phyloP scores from a whole-genome alignment of 2,888 invertebrate species.

The Ichneumoninae sp. region DNA sequence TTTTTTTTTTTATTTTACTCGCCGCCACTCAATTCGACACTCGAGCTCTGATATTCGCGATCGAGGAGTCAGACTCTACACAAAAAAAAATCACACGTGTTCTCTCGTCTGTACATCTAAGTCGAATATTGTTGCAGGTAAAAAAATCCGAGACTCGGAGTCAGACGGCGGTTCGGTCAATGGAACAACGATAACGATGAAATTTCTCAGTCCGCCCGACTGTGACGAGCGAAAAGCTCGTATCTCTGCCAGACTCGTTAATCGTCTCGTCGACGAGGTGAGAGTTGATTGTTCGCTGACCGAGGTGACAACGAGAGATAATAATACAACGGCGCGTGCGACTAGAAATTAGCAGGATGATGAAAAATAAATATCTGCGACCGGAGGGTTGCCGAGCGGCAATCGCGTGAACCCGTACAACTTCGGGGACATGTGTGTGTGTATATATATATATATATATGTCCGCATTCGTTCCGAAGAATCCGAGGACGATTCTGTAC shows the following conservation, averaged over 20 bases:
- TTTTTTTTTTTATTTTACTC: not conserved
- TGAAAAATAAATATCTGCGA: not conserved
- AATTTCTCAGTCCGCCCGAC: not conserved
- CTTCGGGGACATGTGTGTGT: not conserved
- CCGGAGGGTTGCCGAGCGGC: slow-evolving; percentile 4
- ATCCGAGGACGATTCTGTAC: not conserved
- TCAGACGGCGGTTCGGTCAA: slow-evolving; percentile 30
- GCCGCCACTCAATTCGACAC: slow-evolving; percentile 1
- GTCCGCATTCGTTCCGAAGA: not conserved
- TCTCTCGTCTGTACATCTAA: not conserved
- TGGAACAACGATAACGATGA: slow-evolving; percentile 47
- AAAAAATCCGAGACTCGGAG: not conserved
- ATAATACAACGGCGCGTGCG: not conserved
- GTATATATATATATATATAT: slow-evolving; percentile 3
- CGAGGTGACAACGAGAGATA: slow-evolving; percentile 17
- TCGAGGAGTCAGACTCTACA: not conserved
- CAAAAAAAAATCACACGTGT: not conserved
- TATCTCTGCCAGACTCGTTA: slow-evolving; percentile 20
- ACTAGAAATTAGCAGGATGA: not conserved
- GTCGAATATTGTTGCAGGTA: not conserved
- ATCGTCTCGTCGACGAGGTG: not conserved
- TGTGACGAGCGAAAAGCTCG: not conserved
- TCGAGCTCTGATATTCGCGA: not conserved
- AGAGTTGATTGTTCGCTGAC: slow-evolving; percentile 11
- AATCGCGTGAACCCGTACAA: slow-evolving; percentile 49